phyloP scores from a whole-genome alignment of 2,113 vertebrate species.

The Apaloderma vittatum region DNA sequence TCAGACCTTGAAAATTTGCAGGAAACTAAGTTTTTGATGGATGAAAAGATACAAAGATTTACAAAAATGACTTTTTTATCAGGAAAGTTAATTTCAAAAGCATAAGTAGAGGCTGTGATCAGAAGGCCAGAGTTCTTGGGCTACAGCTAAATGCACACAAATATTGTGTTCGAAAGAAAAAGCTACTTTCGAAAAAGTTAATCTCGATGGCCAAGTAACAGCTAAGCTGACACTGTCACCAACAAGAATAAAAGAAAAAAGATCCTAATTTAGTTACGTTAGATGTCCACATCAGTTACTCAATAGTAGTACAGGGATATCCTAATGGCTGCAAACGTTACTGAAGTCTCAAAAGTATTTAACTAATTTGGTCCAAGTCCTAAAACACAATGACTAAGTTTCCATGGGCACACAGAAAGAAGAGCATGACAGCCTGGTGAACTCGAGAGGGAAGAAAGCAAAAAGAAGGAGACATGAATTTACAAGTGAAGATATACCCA shows the following conservation, averaged over 20 bases:
- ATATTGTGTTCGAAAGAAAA: not conserved
- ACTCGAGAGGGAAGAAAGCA: not conserved
- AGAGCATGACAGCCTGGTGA: not conserved
- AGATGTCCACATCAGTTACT: not conserved
- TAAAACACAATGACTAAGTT: not conserved
- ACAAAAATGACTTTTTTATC: not conserved
- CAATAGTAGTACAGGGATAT: not conserved
- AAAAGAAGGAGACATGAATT: not conserved
- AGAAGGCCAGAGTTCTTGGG: not conserved
- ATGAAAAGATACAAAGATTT: not conserved
- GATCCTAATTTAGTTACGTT: not conserved
- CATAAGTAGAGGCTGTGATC: not conserved
- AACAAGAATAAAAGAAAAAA: not conserved
- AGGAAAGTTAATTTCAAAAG: not conserved
- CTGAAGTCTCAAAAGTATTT: not conserved
- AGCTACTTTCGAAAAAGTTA: not conserved
- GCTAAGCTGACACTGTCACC: not conserved
- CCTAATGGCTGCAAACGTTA: not conserved
- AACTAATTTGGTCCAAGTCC: not conserved
- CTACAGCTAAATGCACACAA: not conserved
- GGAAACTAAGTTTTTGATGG: not conserved
- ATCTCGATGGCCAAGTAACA: not conserved
- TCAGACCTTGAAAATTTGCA: not conserved
- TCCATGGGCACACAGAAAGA: not conserved
- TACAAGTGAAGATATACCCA: not conserved